phyloP scores from a whole-genome alignment of 1,140 invertebrate species.

The Bursaphelenchus mucronatus region DNA sequence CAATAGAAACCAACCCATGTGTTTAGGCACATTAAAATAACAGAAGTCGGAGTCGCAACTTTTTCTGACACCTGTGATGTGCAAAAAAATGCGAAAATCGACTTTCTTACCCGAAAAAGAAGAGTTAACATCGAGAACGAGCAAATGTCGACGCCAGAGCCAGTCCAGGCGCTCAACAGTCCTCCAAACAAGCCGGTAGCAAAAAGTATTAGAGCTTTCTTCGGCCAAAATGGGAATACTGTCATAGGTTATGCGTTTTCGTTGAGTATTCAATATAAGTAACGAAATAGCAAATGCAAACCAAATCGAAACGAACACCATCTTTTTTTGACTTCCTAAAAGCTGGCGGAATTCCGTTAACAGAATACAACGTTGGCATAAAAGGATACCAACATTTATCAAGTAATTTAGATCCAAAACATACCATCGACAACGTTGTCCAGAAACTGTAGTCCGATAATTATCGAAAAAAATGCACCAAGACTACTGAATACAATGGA shows the following conservation, averaged over 20 bases:
- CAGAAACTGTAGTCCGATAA: slow-evolving; percentile 47
- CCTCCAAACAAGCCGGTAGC: slow-evolving; percentile 48
- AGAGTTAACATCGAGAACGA: slow-evolving; percentile 41
- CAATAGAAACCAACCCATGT: slow-evolving; percentile 44
- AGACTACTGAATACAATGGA: slow-evolving; percentile 46
- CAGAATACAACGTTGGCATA: not conserved
- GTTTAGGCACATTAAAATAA: slow-evolving; percentile 44
- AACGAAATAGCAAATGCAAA: slow-evolving; percentile 54
- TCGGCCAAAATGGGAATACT: slow-evolving; percentile 42
- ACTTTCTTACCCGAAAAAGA: slow-evolving; percentile 49
- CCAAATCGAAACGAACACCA: slow-evolving; percentile 56
- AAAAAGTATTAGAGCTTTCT: slow-evolving; percentile 46
- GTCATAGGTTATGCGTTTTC: slow-evolving; percentile 47
- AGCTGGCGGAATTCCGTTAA: not conserved
- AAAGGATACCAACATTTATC: slow-evolving; percentile 39
- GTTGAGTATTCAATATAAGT: slow-evolving; percentile 44
- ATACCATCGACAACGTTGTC: slow-evolving; percentile 25
- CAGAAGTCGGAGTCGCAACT: slow-evolving; percentile 43
- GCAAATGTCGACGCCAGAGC: slow-evolving; percentile 34
- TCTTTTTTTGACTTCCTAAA: slow-evolving; percentile 47
- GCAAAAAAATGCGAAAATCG: slow-evolving; percentile 48
- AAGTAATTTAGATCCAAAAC: slow-evolving; percentile 15
- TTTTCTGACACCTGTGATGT: slow-evolving; percentile 36
- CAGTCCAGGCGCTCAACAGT: slow-evolving; percentile 34
- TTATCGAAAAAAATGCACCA: slow-evolving; percentile 44